Evolutionary conservation across 2,888 invertebrate species (phyloP).

Genomic region (Meandrusa payeni): DNA sequence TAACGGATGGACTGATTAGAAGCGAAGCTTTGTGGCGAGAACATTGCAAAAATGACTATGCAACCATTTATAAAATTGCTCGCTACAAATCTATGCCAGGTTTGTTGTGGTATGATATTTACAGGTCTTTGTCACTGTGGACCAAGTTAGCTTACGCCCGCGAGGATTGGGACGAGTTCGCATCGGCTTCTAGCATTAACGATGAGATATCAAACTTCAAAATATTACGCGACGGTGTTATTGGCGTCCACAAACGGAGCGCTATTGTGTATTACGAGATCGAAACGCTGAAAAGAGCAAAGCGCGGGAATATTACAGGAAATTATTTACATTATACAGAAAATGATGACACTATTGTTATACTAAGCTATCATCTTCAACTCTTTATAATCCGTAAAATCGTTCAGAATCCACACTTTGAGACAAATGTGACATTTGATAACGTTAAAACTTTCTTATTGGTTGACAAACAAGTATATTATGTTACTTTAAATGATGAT

Average conservation of each 20-base stretch:
- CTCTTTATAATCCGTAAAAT: conserved; percentile 44
- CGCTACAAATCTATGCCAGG: conserved; percentile 39
- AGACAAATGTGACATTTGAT: conserved; percentile 36
- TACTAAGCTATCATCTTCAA: conserved; percentile 40
- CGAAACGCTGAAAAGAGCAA: conserved; percentile 38
- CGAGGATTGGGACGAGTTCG: conserved; percentile 54
- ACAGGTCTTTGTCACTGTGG: conserved; percentile 58
- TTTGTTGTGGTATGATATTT: conserved; percentile 50
- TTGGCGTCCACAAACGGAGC: conserved; percentile 50
- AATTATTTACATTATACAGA: conserved; percentile 50
- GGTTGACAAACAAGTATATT: conserved; percentile 40
- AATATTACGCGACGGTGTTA: conserved; percentile 42
- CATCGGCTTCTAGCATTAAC: conserved; percentile 39
- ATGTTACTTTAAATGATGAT: conserved; percentile 44
- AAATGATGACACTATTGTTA: conserved; percentile 41
- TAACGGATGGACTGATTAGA: conserved; percentile 46
- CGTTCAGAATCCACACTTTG: conserved; percentile 24
- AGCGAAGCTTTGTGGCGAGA: conserved; percentile 47
- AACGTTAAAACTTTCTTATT: conserved; percentile 48
- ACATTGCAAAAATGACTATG: conserved; percentile 47
- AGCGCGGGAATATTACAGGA: conserved; percentile 39
- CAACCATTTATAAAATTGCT: conserved; percentile 37
- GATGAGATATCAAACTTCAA: conserved; percentile 51
- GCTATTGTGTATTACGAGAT: conserved; percentile 52
- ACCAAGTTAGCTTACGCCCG: conserved; percentile 38